Percentiles rank a stretch among this genome's conserved stretches.
phyloP scores from a whole-genome alignment of 2,113 vertebrate species.

The Phoxinus phoxinus region DNA sequence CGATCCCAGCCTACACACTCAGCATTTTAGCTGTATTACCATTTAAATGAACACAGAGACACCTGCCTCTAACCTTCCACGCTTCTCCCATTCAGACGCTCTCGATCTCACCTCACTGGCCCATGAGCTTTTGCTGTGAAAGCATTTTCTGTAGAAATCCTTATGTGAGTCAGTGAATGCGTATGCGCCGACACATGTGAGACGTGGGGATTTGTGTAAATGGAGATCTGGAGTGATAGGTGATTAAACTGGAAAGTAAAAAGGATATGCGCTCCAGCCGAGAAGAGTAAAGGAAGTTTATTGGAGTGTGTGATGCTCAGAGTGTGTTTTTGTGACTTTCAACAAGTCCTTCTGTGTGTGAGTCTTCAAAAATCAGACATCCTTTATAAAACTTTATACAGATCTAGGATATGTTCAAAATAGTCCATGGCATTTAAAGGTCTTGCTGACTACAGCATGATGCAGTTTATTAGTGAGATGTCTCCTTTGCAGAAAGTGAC shows the following conservation, averaged over 20 bases:
- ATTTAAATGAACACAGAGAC: conserved; percentile 48
- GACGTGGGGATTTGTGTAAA: conserved; percentile 18
- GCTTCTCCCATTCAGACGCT: not conserved
- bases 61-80: conserved; percentile 25
- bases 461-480: not conserved
- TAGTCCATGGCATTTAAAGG: conserved; percentile 8
- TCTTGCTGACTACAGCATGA: conserved; percentile 1
- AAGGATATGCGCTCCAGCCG: not conserved
- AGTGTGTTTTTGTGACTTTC: not conserved
- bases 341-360: not conserved
- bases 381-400: not conserved
- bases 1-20: conserved; percentile 16
- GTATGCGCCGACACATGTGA: conserved; percentile 12
- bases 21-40: conserved; percentile 39
- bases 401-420: not conserved
- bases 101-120: conserved; percentile 21
- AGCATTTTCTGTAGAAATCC: conserved; percentile 36
- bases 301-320: not conserved
- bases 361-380: not conserved
- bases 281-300: not conserved
- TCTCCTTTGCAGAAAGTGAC: not conserved
- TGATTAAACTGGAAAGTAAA: conserved; percentile 40
- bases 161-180: not conserved
- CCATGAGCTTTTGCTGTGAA: conserved; percentile 38
- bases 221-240: conserved; percentile 9